These are phyloP conservation scores for Chalcis sispes DNA, from an alignment of 2,888 invertebrate genomes.

Conservation along the genomic window DNA sequence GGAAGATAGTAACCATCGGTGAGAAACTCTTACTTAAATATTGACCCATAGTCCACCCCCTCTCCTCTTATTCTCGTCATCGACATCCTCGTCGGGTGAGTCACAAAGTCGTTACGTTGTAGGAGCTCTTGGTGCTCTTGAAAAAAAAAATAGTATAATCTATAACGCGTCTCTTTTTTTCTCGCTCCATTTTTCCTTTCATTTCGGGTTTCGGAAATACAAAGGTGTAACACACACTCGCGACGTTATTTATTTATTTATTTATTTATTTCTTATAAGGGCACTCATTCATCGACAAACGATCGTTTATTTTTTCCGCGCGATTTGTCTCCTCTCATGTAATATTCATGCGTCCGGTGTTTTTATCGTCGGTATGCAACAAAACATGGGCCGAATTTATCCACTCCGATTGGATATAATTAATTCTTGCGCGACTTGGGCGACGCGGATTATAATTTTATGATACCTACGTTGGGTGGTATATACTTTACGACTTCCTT, in stretches of 20 bases:
- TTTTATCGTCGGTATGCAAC: conserved; percentile 34
- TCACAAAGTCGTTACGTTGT: conserved; percentile 29
- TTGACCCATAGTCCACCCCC: not conserved
- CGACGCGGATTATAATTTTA: conserved; percentile 30
- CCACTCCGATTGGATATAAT: conserved; percentile 18
- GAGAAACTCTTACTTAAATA: conserved; percentile 28
- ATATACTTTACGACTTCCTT: too few relatives aligned
- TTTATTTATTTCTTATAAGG: not conserved
- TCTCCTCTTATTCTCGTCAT: not conserved
- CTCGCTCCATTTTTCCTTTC: too few relatives aligned
- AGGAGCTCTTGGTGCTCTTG: not conserved
- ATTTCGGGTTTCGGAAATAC: conserved; percentile 39
- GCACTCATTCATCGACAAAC: not conserved
- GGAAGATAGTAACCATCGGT: not conserved
- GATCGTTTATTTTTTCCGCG: conserved; percentile 29
- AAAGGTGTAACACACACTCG: not conserved
- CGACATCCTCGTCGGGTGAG: conserved; percentile 34
- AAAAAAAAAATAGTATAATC: too few relatives aligned
- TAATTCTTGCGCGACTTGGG: conserved; percentile 40
- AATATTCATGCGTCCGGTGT: conserved; percentile 44
- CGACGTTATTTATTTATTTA: not conserved
- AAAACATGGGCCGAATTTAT: conserved; percentile 43
- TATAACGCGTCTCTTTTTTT: too few relatives aligned
- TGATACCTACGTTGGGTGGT: not conserved
- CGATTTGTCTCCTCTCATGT: conserved; percentile 10